Evolutionary conservation across 2,797 vertebrate genomes (phyloP), one percentile per base, ranked within the genome.

Genomic region (Thamnophis elegans): DNA sequence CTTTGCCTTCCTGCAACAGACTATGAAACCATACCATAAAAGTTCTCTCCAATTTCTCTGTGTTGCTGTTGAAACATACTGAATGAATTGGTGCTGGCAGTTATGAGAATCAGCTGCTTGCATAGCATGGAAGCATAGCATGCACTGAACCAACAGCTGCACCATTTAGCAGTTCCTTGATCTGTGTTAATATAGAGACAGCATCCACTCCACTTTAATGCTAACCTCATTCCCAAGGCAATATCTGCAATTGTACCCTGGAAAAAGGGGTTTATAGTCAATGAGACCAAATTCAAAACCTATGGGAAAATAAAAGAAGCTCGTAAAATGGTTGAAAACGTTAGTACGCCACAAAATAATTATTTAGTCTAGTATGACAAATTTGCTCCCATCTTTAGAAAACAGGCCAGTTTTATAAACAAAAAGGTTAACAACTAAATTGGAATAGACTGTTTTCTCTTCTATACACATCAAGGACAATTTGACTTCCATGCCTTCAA

Each of bases 331-430:
- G 95, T 93, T 94, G 94, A 93, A 95, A 96, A 95, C 94, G 94
- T 96, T 95, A 96, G 94, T 95, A 97, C 94, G 94, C 94, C 95
- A 95, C 93, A 96, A 94, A 95, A 94, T 96, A 94, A 95, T 95
- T 96, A 96, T 95, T 25, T 20, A 93, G 94, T 90, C 94, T 94
- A 93, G 93, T 95, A 88, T 90, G 95, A 95, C 95, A 96, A 97
- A 96, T 97, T 42, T 94, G 96, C 90, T 90, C 94, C 4, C 1
- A 94, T 95, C 95, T 94, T 95, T 95, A 92, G 94, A 95, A 96
- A 96, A 95, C 94, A 94, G 94, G 73, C 73, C 73, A 82, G 73
- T 82, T 94, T 97, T 96, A 97, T 95, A 92, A 89, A 95, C 95
- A 96, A 95, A 94, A 94, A 28, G 89, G 94, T 89, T 94, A 93